phyloP scores from a whole-genome alignment of 2,113 vertebrate species.

The Psophia crepitans region DNA sequence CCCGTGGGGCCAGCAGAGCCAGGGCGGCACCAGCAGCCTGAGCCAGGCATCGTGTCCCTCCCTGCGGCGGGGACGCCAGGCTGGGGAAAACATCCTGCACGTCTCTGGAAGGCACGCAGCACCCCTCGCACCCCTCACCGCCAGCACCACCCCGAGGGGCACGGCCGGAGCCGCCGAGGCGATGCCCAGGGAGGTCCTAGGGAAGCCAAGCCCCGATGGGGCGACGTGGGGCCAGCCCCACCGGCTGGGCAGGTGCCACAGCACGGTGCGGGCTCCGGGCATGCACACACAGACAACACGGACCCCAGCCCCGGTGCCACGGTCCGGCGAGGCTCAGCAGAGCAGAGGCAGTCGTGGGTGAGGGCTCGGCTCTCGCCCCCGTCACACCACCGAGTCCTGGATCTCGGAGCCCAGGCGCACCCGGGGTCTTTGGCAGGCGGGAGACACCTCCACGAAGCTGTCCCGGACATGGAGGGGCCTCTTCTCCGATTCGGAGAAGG shows the following conservation, averaged over 20 bases:
- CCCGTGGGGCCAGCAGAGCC: not conserved
- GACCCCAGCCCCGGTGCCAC: fast-evolving
- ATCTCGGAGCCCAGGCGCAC: constrained; percentile 94
- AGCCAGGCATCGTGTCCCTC: not conserved
- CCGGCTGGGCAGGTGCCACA: not conserved
- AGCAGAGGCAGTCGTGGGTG: not conserved
- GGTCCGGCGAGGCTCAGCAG: not conserved
- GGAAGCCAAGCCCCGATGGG: not conserved
- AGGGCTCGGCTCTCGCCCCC: not conserved
- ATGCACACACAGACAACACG: constrained; percentile 22
- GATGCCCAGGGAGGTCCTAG: fast-evolving
- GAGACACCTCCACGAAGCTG: constrained; percentile 88
- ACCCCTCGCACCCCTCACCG: not conserved
- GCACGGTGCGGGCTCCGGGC: not conserved
- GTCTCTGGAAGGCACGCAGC: not conserved
- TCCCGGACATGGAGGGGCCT: constrained; percentile 84
- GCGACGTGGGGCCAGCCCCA: fast-evolving
- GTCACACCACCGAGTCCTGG: constrained; percentile 93
- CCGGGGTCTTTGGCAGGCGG: constrained; percentile 84
- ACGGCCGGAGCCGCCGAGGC: not conserved
- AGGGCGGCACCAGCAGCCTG: fast-evolving
- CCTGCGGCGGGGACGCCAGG: fast-evolving
- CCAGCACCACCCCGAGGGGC: not conserved
- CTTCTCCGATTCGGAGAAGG: constrained; percentile 86
- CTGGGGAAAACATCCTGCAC: not conserved